Evolutionary conservation across 2,888 invertebrate species (phyloP).

Genomic region (Drosophila macrothrix): DNA sequence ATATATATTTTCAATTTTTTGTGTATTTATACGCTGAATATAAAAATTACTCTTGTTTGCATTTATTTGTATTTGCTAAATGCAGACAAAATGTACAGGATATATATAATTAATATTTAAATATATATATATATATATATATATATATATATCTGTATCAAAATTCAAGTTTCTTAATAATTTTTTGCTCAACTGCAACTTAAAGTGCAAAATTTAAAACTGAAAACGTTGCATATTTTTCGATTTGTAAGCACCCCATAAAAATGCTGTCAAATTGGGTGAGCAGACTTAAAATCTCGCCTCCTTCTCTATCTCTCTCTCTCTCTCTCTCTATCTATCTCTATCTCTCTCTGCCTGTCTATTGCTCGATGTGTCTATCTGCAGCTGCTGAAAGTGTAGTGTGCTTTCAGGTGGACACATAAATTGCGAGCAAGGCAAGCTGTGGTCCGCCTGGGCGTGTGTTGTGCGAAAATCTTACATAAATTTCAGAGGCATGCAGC

Average conservation of each 20-base stretch:
- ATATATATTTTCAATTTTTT: not conserved
- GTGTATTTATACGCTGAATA: not conserved
- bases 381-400: constrained; percentile 9
- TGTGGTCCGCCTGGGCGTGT: constrained; percentile 12
- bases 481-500: constrained; percentile 19
- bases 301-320: not conserved
- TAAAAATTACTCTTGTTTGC: not conserved
- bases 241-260: not conserved
- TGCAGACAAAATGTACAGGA: not conserved
- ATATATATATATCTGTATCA: too few species aligned
- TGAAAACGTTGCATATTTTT: not conserved
- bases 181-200: not conserved
- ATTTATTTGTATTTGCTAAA: not conserved
- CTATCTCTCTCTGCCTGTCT: not conserved
- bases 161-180: not conserved
- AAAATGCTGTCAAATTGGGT: constrained; percentile 4
- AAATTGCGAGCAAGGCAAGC: constrained; percentile 27
- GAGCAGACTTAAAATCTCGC: constrained; percentile 9
- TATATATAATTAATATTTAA: too few species aligned
- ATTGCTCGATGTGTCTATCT: not conserved
- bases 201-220: not conserved
- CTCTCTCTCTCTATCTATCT: too few species aligned
- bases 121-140: too few species aligned
- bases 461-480: constrained; percentile 22
- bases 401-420: constrained; percentile 38